Evolutionary conservation across 1,140 invertebrate species (phyloP), one percentile per base, ranked within the genome.

Genomic region (Polypedilum pembai): DNA sequence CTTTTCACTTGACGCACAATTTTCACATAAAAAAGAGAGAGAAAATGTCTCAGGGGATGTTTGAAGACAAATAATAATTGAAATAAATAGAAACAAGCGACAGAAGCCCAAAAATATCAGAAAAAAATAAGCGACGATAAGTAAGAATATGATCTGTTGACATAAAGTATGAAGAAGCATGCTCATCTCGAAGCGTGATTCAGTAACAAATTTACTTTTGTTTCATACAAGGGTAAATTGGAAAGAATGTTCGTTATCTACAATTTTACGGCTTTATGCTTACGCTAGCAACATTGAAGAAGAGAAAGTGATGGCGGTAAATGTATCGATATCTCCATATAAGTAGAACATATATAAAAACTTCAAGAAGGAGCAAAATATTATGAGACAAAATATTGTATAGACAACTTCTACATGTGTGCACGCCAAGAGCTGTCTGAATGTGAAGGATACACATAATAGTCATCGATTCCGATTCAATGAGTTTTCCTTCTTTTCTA

Each of bases 181-280:
- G n/a, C 8, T 12, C 24, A 33, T 33, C 12, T 12, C 15, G 45
- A n/a, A 56, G 45, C 45, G 45, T 56, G 45, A 45, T 45, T 45
- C 15, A 45, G 7, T 45, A 8, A 10, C 41, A 45, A 56, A 56
- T 56, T 45, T 56, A 4, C 45, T 56, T 56, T 56, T 56, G 45
- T 56, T 12, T 56, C 45, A 12, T n/a, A 33, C 5, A 33, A 33
- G 24, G 24, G 24, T 33, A 15, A 56, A n/a, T 12, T 56, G 10
- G 45, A 56, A 56, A 12, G 10, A 56, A 56, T 33, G 24, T 33
- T 33, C 24, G 24, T 56, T 56, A 56, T 56, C 45, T 56, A 56
- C n/a, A 56, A 56, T 56, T 56, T 56, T 56, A 56, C 45, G 45
- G 45, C 45, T 56, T 56, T 56, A 56, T 56, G 45, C 45, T 56